Evolutionary conservation across 2,113 vertebrate species (phyloP), one percentile per base, ranked within the genome.

Genomic region (Trogon surrucura): DNA sequence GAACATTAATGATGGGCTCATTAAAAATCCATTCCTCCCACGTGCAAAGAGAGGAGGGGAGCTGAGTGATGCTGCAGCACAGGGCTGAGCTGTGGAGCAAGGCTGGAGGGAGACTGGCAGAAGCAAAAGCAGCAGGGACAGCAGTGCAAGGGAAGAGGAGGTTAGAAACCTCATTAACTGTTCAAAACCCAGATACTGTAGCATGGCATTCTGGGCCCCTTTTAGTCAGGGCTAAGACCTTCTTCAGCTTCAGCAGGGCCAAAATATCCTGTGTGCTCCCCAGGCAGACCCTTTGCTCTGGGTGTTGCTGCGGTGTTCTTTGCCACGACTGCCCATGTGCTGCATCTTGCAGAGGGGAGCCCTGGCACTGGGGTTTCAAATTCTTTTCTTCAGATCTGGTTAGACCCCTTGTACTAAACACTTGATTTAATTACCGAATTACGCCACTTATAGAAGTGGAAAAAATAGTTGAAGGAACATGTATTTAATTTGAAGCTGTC

Each of bases 21-120:
- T 95, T 87, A 94, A 96, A 93, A 91, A 91, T 75, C 91, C 73
- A 80, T 95, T 94, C 77, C 73, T 92, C 77, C 83, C 69, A 13
- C 0, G 0, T 65, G 70, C 70, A 34, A 80, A 67, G 73, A 48
- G 80, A 57, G 29, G 80, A 57, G 29, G 27, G n/a, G 13, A 23
- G 5, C 19, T 73, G 73, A 84, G n/a, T 7, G 15, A 30, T 85
- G 67, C 72, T 82, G 32, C 57, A 77, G 79, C 9, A 4, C 34
- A 32, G 58, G 67, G 72, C 51, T 94, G 87, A 80, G 66, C 89
- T 70, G 16, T 48, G 4, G 73, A 81, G 27, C 23, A 41, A 82
- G 71, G 51, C 74, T 45, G 47, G 12, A 41, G 45, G 25, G 13
- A 47, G 48, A 70, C 17, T 11, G 9, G 47, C 80, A 77, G 64